phyloP scores from a whole-genome alignment of 2,113 vertebrate species.

The Pholis gunnellus region DNA sequence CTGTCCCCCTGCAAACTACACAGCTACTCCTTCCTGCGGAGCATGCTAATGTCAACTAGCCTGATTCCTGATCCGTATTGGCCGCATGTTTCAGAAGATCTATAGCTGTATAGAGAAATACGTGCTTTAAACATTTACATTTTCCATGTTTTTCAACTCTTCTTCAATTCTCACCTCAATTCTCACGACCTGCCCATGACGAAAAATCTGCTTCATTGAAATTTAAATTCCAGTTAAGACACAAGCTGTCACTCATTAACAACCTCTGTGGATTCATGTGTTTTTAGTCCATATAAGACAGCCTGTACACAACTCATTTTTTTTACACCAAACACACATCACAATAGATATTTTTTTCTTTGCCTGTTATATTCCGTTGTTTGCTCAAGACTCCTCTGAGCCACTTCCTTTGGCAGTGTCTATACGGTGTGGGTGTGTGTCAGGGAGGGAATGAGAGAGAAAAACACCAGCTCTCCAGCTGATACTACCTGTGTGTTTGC shows the following conservation, averaged over 20 bases:
- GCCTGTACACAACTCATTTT: neutral
- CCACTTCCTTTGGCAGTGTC: constrained; percentile 23
- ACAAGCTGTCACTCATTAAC: neutral
- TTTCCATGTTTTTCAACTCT: neutral
- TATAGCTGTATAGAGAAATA: neutral
- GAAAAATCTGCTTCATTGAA: neutral
- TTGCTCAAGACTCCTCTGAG: constrained; percentile 25
- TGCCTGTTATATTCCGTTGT: constrained; percentile 11
- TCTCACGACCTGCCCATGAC: neutral
- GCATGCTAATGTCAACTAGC: constrained; percentile 16
- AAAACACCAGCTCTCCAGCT: constrained; percentile 31
- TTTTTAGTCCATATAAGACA: neutral
- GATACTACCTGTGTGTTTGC: constrained; percentile 32
- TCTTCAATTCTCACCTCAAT: neutral
- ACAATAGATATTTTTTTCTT: constrained; percentile 1
- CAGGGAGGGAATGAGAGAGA: neutral
- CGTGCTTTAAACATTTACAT: neutral
- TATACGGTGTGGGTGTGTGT: constrained; percentile 7
- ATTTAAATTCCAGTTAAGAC: constrained; percentile 17
- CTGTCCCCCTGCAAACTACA: constrained; percentile 33
- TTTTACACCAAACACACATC: constrained; percentile 9
- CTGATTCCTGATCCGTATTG: constrained; percentile 17
- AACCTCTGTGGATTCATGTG: neutral
- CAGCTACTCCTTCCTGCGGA: neutral
- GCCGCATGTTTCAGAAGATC: constrained; percentile 9